These are phyloP conservation scores for Onychorhynchus coronatus DNA, from an alignment of 2,113 vertebrate genomes.

Conservation along the genomic window DNA sequence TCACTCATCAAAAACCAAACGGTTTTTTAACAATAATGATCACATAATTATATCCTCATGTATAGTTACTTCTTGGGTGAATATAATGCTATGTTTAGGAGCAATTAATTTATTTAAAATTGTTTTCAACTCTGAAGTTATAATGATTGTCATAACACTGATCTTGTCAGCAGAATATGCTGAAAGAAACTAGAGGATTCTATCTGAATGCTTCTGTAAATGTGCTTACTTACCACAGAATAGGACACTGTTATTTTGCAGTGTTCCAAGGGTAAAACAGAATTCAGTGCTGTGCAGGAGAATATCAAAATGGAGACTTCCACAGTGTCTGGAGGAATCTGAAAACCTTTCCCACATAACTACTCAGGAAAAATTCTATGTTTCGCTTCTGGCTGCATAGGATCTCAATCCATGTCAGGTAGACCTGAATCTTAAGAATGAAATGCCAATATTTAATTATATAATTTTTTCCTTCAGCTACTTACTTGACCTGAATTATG, in stretches of 20 bases:
- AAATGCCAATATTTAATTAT: background rate
- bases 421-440: background rate
- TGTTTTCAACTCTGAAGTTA: background rate
- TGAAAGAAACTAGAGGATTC: background rate
- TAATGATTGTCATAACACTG: background rate
- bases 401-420: background rate
- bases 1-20: background rate
- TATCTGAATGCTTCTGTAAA: background rate
- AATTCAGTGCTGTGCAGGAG: background rate
- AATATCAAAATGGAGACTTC: background rate
- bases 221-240: background rate
- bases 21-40: background rate
- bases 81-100: background rate
- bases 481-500: background rate
- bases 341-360: background rate
- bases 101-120: background rate
- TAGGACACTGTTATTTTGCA: background rate
- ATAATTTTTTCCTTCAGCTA: background rate
- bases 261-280: background rate
- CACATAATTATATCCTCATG: background rate
- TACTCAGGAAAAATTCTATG: background rate
- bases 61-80: background rate
- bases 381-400: background rate
- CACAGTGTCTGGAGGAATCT: background rate
- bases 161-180: background rate